Evolutionary conservation across 30 jellyfish, hydroid and myxozoan genomes (phyloP).

Genomic region (Morbakka virulenta): DNA sequence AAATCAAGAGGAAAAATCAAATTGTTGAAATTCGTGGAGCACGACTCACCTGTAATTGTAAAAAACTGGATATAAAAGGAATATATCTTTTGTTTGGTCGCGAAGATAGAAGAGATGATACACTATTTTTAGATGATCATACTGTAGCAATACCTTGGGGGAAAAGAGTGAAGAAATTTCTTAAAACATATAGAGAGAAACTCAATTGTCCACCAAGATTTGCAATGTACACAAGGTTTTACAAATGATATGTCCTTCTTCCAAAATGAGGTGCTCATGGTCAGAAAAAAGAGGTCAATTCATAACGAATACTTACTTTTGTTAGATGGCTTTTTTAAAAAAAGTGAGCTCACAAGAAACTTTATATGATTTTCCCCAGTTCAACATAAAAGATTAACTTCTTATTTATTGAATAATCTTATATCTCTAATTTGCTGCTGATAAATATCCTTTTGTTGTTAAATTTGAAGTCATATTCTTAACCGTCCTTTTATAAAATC

Average conservation of each 20-base stretch:
- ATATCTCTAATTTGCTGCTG: no score
- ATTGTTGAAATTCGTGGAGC: slow-evolving; percentile 62
- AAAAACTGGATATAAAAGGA: slow-evolving; percentile 44
- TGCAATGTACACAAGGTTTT: slow-evolving; percentile 63
- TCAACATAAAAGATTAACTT: no score
- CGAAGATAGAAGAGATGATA: slow-evolving; percentile 69
- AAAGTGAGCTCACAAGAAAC: no score
- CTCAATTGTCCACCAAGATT: slow-evolving; percentile 74
- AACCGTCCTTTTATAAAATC: no score
- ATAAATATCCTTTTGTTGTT: no score
- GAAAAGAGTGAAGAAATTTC: slow-evolving; percentile 56
- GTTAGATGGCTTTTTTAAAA: not conserved
- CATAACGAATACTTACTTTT: no score
- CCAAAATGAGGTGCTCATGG: no score
- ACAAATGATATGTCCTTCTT: not conserved
- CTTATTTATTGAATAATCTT: no score
- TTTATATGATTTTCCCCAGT: no score
- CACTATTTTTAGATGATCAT: slow-evolving; percentile 63
- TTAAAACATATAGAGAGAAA: slow-evolving; percentile 58
- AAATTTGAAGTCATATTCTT: no score
- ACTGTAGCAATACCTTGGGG: slow-evolving; percentile 82
- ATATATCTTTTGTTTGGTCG: slow-evolving; percentile 73
- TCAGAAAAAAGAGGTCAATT: no score
- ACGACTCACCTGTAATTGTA: slow-evolving; percentile 64
- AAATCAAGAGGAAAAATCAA: slow-evolving; percentile 65